Conservation (phyloP, 2,797 vertebrate species). For the Menidia menidia region DNA sequence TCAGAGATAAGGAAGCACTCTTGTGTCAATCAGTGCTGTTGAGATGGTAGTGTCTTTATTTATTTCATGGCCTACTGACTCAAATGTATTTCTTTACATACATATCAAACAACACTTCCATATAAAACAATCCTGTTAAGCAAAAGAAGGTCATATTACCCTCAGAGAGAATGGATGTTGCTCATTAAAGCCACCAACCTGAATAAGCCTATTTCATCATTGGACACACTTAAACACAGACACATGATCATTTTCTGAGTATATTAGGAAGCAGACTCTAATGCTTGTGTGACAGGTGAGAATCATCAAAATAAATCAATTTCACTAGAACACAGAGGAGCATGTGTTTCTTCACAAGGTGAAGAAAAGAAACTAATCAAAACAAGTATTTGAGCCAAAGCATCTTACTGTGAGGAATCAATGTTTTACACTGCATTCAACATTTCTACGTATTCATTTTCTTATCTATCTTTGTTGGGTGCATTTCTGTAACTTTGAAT, state of each 20-base stretch:
- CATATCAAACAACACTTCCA: constrained; percentile 17
- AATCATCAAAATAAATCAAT: constrained; percentile 36
- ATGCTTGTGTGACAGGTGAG: constrained; percentile 15
- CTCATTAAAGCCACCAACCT: constrained; percentile 63
- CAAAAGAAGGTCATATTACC: constrained; percentile 62
- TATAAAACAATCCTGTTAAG: constrained; percentile 38
- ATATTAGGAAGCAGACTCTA: constrained; percentile 22
- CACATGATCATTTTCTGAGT: constrained; percentile 35
- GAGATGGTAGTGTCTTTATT: constrained; percentile 22
- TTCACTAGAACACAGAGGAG: constrained; percentile 10
- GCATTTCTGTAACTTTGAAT: neutral
- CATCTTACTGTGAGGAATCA: neutral
- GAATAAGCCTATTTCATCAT: constrained; percentile 22
- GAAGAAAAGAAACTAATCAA: neutral
- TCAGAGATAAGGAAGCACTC: constrained; percentile 31
- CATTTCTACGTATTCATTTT: neutral
- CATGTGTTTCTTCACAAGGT: neutral
- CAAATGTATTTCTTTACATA: constrained; percentile 22
- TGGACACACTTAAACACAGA: constrained; percentile 7
- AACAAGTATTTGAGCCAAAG: neutral
- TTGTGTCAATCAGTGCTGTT: constrained; percentile 23
- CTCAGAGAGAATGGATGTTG: constrained; percentile 42
- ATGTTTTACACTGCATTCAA: neutral
- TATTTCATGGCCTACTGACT: neutral
- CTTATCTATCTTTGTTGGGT: neutral